Base-by-base conservation (phyloP, 2,888 invertebrate genomes). In the Lissonota sp. region DNA sequence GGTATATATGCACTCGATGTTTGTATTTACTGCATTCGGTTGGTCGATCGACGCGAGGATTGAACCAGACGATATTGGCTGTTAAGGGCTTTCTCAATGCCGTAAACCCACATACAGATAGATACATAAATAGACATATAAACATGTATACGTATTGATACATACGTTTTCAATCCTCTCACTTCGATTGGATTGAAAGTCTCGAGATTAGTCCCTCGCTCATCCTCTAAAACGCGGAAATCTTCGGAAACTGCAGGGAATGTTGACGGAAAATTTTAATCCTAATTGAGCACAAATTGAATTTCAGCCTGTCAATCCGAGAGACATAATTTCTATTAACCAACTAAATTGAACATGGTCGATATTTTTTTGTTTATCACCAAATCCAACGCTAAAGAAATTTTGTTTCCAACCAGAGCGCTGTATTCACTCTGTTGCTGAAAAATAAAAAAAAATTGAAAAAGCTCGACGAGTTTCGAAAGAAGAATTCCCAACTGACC, bases 31-130 rank as follows among this genome's bases (percentile, higher is more conserved):
- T 67, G 53, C 16, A 55, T 26, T 26, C 37, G 57, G 37, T 37
- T 44, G 8, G 37, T 44, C 42, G 69, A 69, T 69, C 10, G 46
- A 5, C 37, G 16, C 55, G 70, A 58, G 39, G 37, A 4, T 63
- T 76, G 44, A 55, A 46, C 63, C 63, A 6, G 62, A 49, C 49
- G 39, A 69, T 55, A 76, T 76, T 46, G 62, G 62, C 46, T 44
- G 46, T 69, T 70, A 51, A 69, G 44, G 53, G n/a, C 4, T 55
- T 53, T 37, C 39, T 44, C 16, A 53, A 53, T 69, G 49, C 44
- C 12, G 46, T 7, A 55, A n/a, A 58, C 57, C 12, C 26, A 57
- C 58, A 57, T 46, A 69, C 37, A 46, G 44, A 37, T 14, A 16
- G 16, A 55, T 58, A 37, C 5, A 42, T 60, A 40, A 40, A 60